phyloP scores from a whole-genome alignment of 2,797 vertebrate genomes.

The Holocentrus rufus region DNA sequence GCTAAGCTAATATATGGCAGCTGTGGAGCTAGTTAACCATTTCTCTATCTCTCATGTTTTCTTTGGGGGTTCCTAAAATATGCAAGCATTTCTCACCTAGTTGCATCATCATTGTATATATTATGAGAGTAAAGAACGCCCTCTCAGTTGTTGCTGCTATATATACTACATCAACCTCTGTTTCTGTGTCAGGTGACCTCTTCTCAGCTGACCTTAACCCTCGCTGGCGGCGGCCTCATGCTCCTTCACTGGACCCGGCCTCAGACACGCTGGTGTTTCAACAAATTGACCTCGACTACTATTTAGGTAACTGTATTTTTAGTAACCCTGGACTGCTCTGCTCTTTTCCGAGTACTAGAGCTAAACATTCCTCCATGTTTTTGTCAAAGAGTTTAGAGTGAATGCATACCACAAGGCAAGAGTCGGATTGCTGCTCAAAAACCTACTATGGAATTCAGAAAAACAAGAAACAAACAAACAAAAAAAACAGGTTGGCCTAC shows the following conservation, averaged over 20 bases:
- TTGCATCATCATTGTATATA: background rate
- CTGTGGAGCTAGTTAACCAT: background rate
- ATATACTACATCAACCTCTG: background rate
- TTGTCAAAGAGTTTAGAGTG: background rate
- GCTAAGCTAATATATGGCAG: background rate
- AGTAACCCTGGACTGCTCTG: background rate
- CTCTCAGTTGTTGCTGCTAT: background rate
- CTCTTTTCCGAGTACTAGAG: background rate
- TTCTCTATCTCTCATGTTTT: background rate
- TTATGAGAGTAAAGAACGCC: background rate
- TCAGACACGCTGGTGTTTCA: slow-evolving; percentile 86
- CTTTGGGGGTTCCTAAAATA: background rate
- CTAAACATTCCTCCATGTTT: background rate
- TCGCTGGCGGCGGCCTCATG: slow-evolving; percentile 86
- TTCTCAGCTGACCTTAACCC: slow-evolving; percentile 82
- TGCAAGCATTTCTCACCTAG: background rate
- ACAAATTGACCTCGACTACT: slow-evolving; percentile 92
- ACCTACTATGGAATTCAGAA: background rate
- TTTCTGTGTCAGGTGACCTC: slow-evolving; percentile 80
- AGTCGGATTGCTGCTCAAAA: background rate
- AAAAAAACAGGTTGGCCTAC: background rate
- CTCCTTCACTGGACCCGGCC: slow-evolving; percentile 73
- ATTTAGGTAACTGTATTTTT: slow-evolving; percentile 81
- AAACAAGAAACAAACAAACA: no score
- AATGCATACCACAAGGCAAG: background rate